Base-by-base conservation (phyloP, 2,888 invertebrate species). In the Caenorhabditis zanzibari region DNA sequence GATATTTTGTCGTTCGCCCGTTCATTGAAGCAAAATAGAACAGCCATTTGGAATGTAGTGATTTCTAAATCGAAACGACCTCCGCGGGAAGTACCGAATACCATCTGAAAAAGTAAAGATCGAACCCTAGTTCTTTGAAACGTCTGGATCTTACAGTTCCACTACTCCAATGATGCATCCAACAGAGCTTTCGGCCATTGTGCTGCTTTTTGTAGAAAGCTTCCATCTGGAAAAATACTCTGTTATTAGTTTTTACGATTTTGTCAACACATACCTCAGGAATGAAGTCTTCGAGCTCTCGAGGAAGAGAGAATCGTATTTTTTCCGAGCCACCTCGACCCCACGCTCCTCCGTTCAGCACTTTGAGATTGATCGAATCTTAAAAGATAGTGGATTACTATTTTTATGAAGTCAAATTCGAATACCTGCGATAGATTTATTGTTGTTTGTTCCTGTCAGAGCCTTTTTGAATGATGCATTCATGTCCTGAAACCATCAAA, bases 131-230 rank as follows among this genome's bases (percentile, higher is more conserved):
- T n/a, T n/a, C 14, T 10, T 4, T 14, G 5, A 26, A 14, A 26
- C 0, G 0, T 5, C 4, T 9, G 12, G 14, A 0, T 59, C 75
- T 58, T 58, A 95, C 95, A 83, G 97, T 97, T 89, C 98, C 99
- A 93, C 98, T 98, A 87, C 98, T 97, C 98, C 98, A 98, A 92
- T 98, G 97, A 94, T 99, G 98, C 93, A 98, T 94, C 99, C 99
- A 99, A 93, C 97, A 97, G 80, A 99, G 94, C 93, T 98, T 98
- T 76, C 99, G 94, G 10, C 99, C 99, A 90, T 96, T 97, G 94
- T 99, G 98, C 93, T 98, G 97, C 92, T 96, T 96, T 93, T 96
- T 96, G 93, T 99, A 99, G 94, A 98, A 98, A 87, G 98, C 97
- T 94, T 99, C 99, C 28, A 99, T 96, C 72, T 83, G 66, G 16